phyloP scores from a whole-genome alignment of 2,113 vertebrate genomes.

The Aptenodytes forsteri region DNA sequence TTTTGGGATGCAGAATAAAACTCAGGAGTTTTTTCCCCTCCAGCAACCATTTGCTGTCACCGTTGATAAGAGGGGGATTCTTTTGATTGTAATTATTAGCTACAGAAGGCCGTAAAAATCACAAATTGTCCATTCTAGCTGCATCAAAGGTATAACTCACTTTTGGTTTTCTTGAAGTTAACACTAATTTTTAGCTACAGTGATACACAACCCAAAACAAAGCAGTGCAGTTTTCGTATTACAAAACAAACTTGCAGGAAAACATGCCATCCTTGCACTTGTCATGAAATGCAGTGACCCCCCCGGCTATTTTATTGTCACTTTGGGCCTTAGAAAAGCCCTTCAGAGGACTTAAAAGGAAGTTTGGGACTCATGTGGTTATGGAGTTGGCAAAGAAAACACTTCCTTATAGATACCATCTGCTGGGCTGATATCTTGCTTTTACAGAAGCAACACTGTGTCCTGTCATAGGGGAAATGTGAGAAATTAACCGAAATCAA shows the following conservation, averaged over 20 bases:
- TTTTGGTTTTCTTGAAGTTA: background rate
- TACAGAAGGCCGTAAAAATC: background rate
- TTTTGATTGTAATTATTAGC: background rate
- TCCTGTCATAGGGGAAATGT: background rate
- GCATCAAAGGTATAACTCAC: background rate
- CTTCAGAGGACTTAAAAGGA: slow-evolving; percentile 24
- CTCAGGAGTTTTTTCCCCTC: background rate
- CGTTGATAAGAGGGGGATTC: background rate
- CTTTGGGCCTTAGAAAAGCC: background rate
- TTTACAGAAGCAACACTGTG: slow-evolving; percentile 27
- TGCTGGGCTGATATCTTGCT: slow-evolving; percentile 46
- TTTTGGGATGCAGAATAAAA: background rate
- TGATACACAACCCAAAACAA: background rate
- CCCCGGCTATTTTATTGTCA: background rate
- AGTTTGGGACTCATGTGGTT: slow-evolving; percentile 12
- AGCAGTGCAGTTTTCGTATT: background rate
- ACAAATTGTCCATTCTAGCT: background rate
- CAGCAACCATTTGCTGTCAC: background rate
- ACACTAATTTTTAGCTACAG: background rate
- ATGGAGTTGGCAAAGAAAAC: slow-evolving; percentile 24
- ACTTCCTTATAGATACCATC: slow-evolving; percentile 66
- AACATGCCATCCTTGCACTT: background rate
- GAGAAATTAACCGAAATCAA: background rate
- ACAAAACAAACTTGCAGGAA: background rate
- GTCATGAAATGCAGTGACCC: background rate